Evolutionary conservation across 2,113 vertebrate species (phyloP), one percentile per base, ranked within the genome.

Genomic region (Phyllostomus discolor): DNA sequence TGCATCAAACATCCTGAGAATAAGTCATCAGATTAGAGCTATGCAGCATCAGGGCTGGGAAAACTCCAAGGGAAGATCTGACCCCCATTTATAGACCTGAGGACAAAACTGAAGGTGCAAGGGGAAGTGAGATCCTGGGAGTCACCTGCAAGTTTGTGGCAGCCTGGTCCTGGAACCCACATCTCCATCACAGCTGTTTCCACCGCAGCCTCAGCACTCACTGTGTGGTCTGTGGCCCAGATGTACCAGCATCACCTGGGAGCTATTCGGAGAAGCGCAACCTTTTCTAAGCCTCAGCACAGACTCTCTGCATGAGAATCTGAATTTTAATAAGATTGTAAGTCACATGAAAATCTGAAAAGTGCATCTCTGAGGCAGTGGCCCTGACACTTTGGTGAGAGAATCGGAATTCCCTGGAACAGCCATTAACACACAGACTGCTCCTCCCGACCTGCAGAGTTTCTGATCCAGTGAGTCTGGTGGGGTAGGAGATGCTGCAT

Each of bases 191-290:
- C 8, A 4, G 7, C 57, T 9, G 0, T 15, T 52, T 67, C 33
- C n/a, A 11, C 66, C 3, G 3, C 0, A 1, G 12, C 20, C 28
- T 80, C 5, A 70, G 14, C 1, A 1, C 33, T 90, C 6, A 0
- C 10, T 20, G n/a, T 0, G 6, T 15, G 11, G 50, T 28, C 10
- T 52, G 57, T 6, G 48, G 50, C 12, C 17, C 15, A 43, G 57
- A 38, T 5, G 9, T 4, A 5, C 8, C 5, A 10, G 57, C 16
- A 19, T 11, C 7, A 16, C 54, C 57, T 12, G 5, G 19, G 1
- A 80, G 33, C 52, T 48, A 10, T 38, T 66, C 15, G n/a, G 31
- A 82, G 48, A 73, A 78, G 35, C 28, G 48, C 57, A 35, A 20
- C 33, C 28, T 41, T 7, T 50, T n/a, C 46, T 79, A 2, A 54